Percentiles rank a stretch among this genome's conserved stretches.
These are phyloP conservation scores for Rana temporaria DNA, from an alignment of 2,113 vertebrate species.

Conservation along the genomic window DNA sequence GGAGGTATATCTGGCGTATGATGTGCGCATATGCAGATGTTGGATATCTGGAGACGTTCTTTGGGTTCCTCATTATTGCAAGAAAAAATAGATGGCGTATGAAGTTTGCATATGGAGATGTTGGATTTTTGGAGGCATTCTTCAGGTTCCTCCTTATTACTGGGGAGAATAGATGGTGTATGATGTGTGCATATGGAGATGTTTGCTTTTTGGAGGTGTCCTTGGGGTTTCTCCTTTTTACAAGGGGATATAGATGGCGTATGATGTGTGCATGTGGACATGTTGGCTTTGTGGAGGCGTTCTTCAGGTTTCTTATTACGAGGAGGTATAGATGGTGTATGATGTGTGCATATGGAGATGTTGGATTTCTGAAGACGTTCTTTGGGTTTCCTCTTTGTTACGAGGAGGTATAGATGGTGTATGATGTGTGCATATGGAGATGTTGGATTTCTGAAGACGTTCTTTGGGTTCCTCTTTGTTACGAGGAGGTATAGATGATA, in stretches of 20 bases:
- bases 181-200: neutral
- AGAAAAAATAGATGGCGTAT: neutral
- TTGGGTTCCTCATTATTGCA: neutral
- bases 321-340: neutral
- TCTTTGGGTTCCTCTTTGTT: conserved; percentile 2
- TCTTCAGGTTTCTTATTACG: neutral
- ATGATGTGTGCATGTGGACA: neutral
- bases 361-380: too few species aligned
- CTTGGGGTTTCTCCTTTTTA: neutral
- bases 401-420: neutral
- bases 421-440: neutral
- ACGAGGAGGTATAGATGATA: neutral
- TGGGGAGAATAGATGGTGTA: neutral
- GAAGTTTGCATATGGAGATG: neutral
- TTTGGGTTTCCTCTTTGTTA: conserved; percentile 1
- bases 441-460: too few species aligned
- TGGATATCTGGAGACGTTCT: too few species aligned
- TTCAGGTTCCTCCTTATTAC: conserved; percentile 4
- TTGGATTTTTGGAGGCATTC: too few species aligned
- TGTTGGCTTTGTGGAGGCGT: too few species aligned
- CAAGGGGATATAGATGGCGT: neutral
- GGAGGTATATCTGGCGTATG: neutral
- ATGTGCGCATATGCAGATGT: neutral
- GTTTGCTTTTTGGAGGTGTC: too few species aligned
- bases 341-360: neutral